Base-by-base conservation (phyloP, 2,888 invertebrate species). In the Rambutsinella grinnellia region DNA sequence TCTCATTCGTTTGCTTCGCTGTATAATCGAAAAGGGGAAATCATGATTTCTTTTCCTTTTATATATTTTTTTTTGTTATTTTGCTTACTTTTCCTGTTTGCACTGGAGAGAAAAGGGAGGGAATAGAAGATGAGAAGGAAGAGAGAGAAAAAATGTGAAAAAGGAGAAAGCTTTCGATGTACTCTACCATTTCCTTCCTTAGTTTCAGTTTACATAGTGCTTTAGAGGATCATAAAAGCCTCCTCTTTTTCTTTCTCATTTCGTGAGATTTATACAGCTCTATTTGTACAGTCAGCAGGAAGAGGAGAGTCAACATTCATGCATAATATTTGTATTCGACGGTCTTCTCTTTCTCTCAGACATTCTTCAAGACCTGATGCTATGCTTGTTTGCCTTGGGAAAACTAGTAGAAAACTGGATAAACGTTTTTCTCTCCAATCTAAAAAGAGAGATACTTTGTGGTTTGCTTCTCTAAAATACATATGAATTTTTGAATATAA, bases 131-230 rank as follows among this genome's bases (percentile, higher is more conserved):
- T 46, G 17, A 63, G 21, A 44, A 36, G 19, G 44, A 36, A 19
- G 17, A 44, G 17, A 47, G 26, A 58, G 27, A 49, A 44, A 46
- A 44, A 23, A 21, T 46, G 17, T 28, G n/a, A 26, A 36, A 23
- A 36, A 36, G 13, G 21, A 53, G n/a, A 47, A 26, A 49, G 24
- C 26, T 19, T 62, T 54, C 21, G 57, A 51, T 57, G 62, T 71
- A 63, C 62, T 70, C 62, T 62, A 62, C 54, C 56, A 54, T 27
- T 62, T 51, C 23, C 26, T 65, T 54, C 10, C 17, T 49, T 70
- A 27, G 62, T 63, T 57, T 71, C 63, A 71, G 63, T 71, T 71
- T 71, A 71, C 62, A 71, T 23, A 54, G 63, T 58, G 26, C 24
- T 49, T 44, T n/a, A 28, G n/a, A 27, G 27, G 49, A 24, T 15